Base-by-base conservation (phyloP, 2,113 vertebrate species). In the Alligator sinensis region DNA sequence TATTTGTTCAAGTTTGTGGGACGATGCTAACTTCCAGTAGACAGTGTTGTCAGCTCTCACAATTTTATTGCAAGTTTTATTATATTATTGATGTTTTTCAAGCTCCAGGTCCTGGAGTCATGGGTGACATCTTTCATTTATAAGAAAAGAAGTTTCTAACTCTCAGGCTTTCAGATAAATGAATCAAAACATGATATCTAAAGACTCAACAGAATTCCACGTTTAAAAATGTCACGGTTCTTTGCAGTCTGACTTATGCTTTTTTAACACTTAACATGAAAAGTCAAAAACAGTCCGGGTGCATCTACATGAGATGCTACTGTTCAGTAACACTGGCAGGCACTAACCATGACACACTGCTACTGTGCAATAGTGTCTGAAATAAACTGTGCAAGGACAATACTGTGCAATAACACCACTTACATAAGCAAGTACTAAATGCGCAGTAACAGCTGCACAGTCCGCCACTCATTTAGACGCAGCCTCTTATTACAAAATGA, bases 21-120 rank as follows among this genome's bases (percentile, higher is more conserved):
- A 85, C 96, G 87, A 87, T 92, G 95, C 72, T 81, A 84, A 88
- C 90, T 96, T 87, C 90, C 87, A 90, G 63, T 60, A 92, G 87
- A 47, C 87, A 91, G 88, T 87, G 84, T 77, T 85, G 86, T 95
- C 95, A 97, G 58, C 89, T 90, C 30, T 25, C 38, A 76, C 57
- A 15, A 2, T 85, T 62, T 83, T 78, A 81, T 86, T 90, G 89
- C 2, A 10, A 86, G 62, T 82, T 92, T 92, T 77, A 60, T 93
- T n/a, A 30, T 63, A 54, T 81, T 57, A 34, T 70, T 90, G 47
- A 47, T 47, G 47, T 47, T 47, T 47, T 47, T 47, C 47, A 47
- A 47, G 24, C 25, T 16, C 25, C 30, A 27, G 74, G 24, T 25
- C 27, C 58, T 58, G 58, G 84, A 84, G 79, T n/a, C 63, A 38